phyloP scores from a whole-genome alignment of 2,113 vertebrate genomes.

The Callospermophilus lateralis region DNA sequence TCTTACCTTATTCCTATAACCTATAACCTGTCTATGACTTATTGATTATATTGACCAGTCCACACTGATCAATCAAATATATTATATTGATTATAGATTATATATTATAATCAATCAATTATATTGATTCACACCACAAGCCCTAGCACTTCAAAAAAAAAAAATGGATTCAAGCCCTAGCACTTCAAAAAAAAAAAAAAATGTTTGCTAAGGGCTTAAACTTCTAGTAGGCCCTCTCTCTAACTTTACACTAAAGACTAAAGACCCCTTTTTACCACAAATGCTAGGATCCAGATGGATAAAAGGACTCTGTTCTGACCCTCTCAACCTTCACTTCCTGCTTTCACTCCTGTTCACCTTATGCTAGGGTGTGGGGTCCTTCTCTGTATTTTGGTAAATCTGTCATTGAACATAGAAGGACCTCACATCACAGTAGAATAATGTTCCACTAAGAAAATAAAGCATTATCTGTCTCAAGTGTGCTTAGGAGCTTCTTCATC shows the following conservation, averaged over 20 bases:
- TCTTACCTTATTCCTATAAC: too few relatives aligned
- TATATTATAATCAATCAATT: too few relatives aligned
- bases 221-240: background rate
- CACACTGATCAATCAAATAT: too few relatives aligned
- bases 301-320: background rate
- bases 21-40: too few relatives aligned
- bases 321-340: background rate
- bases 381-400: background rate
- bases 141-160: too few relatives aligned
- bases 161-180: background rate
- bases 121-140: too few relatives aligned
- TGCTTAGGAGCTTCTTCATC: background rate
- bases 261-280: background rate
- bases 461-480: background rate
- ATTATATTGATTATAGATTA: too few relatives aligned
- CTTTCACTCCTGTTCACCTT: background rate
- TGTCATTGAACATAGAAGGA: background rate
- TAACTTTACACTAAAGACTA: background rate
- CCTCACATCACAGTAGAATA: background rate
- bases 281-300: background rate
- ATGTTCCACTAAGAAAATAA: background rate
- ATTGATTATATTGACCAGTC: too few relatives aligned
- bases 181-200: background rate
- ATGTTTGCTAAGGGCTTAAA: background rate
- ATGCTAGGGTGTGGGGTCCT: background rate